phyloP scores from a whole-genome alignment of 2,113 vertebrate genomes.

The Solenodon paradoxus region DNA sequence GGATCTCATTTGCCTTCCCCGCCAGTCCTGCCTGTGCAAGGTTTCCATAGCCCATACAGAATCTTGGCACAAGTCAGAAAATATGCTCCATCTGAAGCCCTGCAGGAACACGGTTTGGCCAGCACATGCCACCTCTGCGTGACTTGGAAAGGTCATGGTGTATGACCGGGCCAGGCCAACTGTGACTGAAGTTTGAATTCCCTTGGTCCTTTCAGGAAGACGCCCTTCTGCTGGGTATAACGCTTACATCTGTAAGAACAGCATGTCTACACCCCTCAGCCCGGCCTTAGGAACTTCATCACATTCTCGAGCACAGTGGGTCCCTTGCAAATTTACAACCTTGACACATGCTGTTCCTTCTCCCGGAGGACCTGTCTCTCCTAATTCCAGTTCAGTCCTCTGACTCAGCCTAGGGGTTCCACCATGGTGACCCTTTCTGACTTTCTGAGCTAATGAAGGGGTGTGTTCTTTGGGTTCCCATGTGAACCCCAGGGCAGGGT shows the following conservation, averaged over 20 bases:
- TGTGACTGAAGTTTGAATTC: background rate
- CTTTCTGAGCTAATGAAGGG: background rate
- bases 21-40: background rate
- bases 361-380: background rate
- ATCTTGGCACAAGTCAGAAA: background rate
- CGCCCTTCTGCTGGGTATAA: background rate
- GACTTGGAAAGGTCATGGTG: background rate
- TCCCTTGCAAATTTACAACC: background rate
- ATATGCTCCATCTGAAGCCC: background rate
- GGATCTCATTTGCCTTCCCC: background rate
- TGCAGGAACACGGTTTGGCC: background rate
- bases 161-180: background rate
- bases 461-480: background rate
- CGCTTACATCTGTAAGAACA: background rate
- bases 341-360: background rate
- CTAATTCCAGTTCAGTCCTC: background rate
- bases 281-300: background rate
- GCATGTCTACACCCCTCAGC: background rate
- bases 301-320: background rate
- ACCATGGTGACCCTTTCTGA: background rate
- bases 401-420: background rate
- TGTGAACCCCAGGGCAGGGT: background rate
- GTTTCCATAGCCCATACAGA: background rate
- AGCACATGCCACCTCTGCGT: constrained; percentile 36
- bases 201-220: background rate